A percentile compares a stretch with the other conserved stretches of the same genome.
Conservation (phyloP, 2,797 vertebrate genomes). For the Argentina silus region DNA sequence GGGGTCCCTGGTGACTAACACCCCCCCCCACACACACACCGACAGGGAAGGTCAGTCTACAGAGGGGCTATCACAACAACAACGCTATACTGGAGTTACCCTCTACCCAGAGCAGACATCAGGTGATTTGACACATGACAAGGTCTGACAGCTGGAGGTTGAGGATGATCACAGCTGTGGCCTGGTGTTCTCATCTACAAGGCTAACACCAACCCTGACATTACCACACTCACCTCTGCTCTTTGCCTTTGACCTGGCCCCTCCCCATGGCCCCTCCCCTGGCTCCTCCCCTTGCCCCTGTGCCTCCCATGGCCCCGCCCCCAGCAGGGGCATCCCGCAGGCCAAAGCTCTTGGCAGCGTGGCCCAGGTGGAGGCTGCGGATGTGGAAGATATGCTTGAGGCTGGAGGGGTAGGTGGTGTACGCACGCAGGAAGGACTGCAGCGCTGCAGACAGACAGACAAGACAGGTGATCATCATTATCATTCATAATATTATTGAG, state of each 20-base stretch:
- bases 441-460: conserved; percentile 76
- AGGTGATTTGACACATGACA: no score
- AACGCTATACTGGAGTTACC: no score
- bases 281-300: background rate
- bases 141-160: no score
- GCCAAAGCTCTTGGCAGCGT: conserved; percentile 94
- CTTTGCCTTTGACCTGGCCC: conserved; percentile 32
- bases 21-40: no score
- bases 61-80: no score
- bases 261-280: background rate
- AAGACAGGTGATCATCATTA: background rate
- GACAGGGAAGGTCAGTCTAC: no score
- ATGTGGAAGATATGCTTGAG: conserved; percentile 93
- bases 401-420: conserved; percentile 86
- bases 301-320: conserved; percentile 1
- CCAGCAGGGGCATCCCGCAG: conserved; percentile 87
- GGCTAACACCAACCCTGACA: no score
- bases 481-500: no score
- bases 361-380: conserved; percentile 88
- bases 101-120: no score
- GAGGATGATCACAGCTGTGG: no score
- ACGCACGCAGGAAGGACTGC: conserved; percentile 91
- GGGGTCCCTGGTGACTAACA: no score
- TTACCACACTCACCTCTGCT: conserved; percentile 46
- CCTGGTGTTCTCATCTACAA: no score